These are phyloP conservation scores for Trissoscelio sp. DNA, from an alignment of 2,888 invertebrate genomes.

Conservation along the genomic window DNA sequence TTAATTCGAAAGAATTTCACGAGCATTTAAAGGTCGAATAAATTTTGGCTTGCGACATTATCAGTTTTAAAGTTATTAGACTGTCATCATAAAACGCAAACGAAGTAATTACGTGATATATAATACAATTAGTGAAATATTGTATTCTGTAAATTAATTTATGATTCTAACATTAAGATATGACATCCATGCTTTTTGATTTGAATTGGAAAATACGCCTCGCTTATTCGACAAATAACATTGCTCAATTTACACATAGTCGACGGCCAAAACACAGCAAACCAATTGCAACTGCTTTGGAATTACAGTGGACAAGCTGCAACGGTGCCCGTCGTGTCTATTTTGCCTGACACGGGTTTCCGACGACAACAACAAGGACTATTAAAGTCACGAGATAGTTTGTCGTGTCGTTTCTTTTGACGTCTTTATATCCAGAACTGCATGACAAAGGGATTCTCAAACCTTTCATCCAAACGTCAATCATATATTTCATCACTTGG, in stretches of 20 bases:
- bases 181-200: slow-evolving; percentile 23
- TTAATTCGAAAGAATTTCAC: too few relatives aligned
- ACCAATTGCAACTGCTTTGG: slow-evolving; percentile 52
- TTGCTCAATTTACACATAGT: slow-evolving; percentile 54
- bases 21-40: too few relatives aligned
- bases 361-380: slow-evolving; percentile 58
- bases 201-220: slow-evolving; percentile 54
- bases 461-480: not conserved
- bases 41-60: not conserved
- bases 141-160: slow-evolving; percentile 5
- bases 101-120: not conserved
- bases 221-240: slow-evolving; percentile 59
- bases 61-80: not conserved
- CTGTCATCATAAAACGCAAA: not conserved
- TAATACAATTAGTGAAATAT: not conserved
- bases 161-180: slow-evolving; percentile 14
- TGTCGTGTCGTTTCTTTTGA: slow-evolving; percentile 44
- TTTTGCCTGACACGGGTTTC: slow-evolving; percentile 54
- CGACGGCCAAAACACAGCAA: slow-evolving; percentile 53
- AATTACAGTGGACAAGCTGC: slow-evolving; percentile 48
- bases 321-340: slow-evolving; percentile 46
- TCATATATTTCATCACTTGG: not conserved
- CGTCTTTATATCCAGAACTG: slow-evolving; percentile 39
- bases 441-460: slow-evolving; percentile 6
- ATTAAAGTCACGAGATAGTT: slow-evolving; percentile 57